These are phyloP conservation scores for Gila robusta DNA, from an alignment of 2,797 vertebrate genomes.

Conservation along the genomic window DNA sequence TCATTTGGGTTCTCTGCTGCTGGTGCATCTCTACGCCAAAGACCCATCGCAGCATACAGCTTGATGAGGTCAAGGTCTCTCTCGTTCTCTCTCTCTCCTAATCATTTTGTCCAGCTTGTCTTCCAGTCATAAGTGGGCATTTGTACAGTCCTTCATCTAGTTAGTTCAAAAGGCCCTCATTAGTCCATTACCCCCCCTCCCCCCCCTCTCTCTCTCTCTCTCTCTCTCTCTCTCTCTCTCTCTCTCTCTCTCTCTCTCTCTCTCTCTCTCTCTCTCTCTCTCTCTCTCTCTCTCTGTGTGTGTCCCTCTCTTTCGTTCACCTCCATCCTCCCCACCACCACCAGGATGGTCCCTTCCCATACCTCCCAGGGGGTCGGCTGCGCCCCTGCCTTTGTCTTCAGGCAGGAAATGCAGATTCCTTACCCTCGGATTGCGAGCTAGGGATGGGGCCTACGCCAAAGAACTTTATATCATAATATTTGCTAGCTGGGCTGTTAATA, in stretches of 20 bases:
- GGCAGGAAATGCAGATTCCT: no score
- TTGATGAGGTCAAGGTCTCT: conserved; percentile 26
- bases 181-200: not conserved
- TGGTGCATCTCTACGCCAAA: conserved; percentile 46
- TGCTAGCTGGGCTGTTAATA: no score
- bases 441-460: no score
- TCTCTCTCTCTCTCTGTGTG: no score
- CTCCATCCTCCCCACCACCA: no score
- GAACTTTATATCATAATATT: no score
- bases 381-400: no score
- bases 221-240: not conserved
- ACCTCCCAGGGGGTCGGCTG: no score
- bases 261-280: not conserved
- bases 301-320: no score
- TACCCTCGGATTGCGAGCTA: no score
- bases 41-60: conserved; percentile 34
- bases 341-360: no score
- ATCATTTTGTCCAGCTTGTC: conserved; percentile 49
- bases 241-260: no score
- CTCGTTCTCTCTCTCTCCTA: conserved; percentile 1
- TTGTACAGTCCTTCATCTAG: conserved; percentile 34
- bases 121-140: conserved; percentile 48
- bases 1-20: not conserved
- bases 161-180: conserved; percentile 37
- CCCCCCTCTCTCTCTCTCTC: not conserved